Conservation (phyloP, 2,797 vertebrate species). For the Petrocephalus sullivani region DNA sequence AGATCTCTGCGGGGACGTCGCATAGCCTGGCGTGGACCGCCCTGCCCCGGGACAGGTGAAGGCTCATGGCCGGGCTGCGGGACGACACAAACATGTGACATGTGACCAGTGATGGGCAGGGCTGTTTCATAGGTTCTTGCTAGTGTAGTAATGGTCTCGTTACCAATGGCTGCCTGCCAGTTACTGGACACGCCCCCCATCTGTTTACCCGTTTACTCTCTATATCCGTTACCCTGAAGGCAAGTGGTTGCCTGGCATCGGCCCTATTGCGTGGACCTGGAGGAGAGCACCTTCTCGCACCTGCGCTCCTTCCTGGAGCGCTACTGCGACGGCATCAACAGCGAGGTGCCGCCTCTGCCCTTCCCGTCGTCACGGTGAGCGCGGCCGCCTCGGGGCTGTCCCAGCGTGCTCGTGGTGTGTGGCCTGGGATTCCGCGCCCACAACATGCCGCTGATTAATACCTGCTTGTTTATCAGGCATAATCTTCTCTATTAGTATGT, state of each 20-base stretch:
- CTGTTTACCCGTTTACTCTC: neutral
- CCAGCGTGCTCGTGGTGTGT: neutral
- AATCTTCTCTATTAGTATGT: neutral
- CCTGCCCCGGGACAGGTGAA: constrained; percentile 72
- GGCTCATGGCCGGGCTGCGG: neutral
- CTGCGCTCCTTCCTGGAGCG: constrained; percentile 73
- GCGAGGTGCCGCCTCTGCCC: constrained; percentile 70
- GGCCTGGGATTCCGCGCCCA: neutral
- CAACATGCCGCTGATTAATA: neutral
- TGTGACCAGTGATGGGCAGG: neutral
- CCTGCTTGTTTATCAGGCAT: neutral
- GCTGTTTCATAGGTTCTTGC: neutral
- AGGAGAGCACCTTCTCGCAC: constrained; percentile 77
- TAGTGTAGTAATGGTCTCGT: neutral
- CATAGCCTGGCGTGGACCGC: constrained; percentile 77
- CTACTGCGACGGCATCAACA: constrained; percentile 79
- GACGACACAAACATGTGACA: neutral
- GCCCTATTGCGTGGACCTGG: constrained; percentile 74
- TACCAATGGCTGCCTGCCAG: neutral
- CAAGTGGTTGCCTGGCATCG: constrained; percentile 78
- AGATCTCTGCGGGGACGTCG: constrained; percentile 73
- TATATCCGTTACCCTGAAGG: constrained; percentile 39
- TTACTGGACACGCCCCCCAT: neutral
- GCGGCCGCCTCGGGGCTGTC: neutral
- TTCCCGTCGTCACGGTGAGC: constrained; percentile 74